Evolutionary conservation across 2,113 vertebrate genomes (phyloP).

Genomic region (Rhinopomastus cyanomelas): DNA sequence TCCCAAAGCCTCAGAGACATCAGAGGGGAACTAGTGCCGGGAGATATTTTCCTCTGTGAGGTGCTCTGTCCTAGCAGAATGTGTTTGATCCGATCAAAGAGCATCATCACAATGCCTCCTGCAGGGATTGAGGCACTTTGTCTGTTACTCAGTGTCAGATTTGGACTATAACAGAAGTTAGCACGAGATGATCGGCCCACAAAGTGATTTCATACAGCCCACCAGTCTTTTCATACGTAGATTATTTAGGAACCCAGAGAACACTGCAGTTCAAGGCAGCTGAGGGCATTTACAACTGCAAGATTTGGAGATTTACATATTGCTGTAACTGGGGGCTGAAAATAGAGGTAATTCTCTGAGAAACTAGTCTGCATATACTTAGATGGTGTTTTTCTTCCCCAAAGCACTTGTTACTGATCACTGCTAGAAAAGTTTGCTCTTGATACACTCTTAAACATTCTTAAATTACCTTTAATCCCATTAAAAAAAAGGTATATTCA

Average conservation of each 20-base stretch:
- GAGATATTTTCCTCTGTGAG: neutral
- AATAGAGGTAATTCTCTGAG: neutral
- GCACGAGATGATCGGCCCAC: neutral
- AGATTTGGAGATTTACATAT: neutral
- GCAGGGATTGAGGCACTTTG: neutral
- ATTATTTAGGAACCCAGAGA: neutral
- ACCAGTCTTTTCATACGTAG: neutral
- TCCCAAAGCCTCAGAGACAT: neutral
- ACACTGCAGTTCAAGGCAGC: neutral
- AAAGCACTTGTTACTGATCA: neutral
- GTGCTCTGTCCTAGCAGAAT: neutral
- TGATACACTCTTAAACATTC: neutral
- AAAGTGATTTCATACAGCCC: neutral
- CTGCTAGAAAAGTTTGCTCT: neutral
- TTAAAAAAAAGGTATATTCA: neutral
- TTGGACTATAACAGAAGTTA: neutral
- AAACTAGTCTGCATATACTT: neutral
- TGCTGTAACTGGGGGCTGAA: neutral
- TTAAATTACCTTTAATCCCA: neutral
- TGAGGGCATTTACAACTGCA: neutral
- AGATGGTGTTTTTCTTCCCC: neutral
- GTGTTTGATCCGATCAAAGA: neutral
- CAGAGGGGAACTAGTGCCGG: neutral
- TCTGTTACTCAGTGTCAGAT: neutral
- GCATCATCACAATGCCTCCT: neutral